Conservation (phyloP, 2,888 invertebrate genomes). For the Synergus japonicus region DNA sequence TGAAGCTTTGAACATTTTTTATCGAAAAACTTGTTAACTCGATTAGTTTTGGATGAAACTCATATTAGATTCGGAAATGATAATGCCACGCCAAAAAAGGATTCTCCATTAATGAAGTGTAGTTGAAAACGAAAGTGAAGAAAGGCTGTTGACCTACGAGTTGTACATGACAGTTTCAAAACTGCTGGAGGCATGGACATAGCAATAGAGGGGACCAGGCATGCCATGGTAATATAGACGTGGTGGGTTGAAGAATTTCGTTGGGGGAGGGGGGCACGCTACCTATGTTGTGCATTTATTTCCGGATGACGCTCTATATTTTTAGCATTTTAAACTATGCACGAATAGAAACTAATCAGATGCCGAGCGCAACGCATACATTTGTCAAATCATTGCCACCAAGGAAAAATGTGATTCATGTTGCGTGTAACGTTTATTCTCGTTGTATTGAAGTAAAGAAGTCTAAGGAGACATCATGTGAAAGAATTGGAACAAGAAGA, state of each 20-base stretch:
- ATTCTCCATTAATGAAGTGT: constrained; percentile 13
- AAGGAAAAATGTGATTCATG: background rate
- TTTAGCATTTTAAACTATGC: too few relatives aligned
- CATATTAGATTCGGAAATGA: background rate
- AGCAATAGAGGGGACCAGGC: too few relatives aligned
- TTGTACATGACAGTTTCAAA: constrained; percentile 44
- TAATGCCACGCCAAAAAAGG: constrained; percentile 26
- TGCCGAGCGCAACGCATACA: too few relatives aligned
- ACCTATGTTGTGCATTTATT: too few relatives aligned
- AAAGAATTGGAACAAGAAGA: background rate
- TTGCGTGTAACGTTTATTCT: background rate
- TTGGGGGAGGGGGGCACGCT: too few relatives aligned
- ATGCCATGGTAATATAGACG: too few relatives aligned
- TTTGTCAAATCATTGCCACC: background rate
- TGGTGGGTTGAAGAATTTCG: too few relatives aligned
- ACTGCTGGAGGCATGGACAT: background rate
- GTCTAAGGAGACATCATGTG: background rate
- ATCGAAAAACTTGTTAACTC: background rate
- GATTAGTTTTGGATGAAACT: constrained; percentile 31
- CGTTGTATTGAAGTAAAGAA: background rate
- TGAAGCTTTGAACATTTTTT: constrained; percentile 5
- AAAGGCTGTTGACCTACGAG: constrained; percentile 16
- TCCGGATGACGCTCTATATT: too few relatives aligned
- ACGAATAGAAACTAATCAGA: too few relatives aligned
- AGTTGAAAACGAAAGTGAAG: constrained; percentile 23